Conservation (phyloP, 1,140 invertebrate genomes). For the Neotoxoptera formosana region DNA sequence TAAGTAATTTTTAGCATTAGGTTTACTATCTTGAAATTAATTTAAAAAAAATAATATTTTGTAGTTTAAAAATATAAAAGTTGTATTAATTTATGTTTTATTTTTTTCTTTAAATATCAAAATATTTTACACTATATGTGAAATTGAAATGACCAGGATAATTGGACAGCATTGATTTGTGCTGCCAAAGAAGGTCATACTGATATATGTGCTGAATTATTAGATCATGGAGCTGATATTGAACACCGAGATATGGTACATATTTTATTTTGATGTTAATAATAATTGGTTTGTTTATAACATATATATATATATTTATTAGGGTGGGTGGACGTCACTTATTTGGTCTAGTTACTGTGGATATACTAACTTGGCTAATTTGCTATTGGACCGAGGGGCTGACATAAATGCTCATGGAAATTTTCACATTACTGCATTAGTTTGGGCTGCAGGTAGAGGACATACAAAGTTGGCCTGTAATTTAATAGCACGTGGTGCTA, state of each 20-base stretch:
- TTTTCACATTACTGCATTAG: slow-evolving; percentile 90
- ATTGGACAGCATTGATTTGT: slow-evolving; percentile 90
- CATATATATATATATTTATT: neutral
- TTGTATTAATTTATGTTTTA: neutral
- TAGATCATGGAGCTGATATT: slow-evolving; percentile 86
- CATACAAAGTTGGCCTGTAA: slow-evolving; percentile 84
- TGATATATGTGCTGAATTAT: slow-evolving; percentile 80
- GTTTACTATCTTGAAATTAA: neutral
- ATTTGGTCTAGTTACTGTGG: slow-evolving; percentile 99
- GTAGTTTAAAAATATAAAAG: neutral
- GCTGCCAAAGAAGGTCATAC: slow-evolving; percentile 89
- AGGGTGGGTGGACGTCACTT: slow-evolving; percentile 95
- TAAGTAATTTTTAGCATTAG: slow-evolving; percentile 63
- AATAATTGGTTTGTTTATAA: neutral
- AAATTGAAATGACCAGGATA: slow-evolving; percentile 71
- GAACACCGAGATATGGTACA: slow-evolving; percentile 92
- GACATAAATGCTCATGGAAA: slow-evolving; percentile 96
- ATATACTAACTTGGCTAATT: slow-evolving; percentile 76
- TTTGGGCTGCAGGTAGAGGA: slow-evolving; percentile 94
- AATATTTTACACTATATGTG: slow-evolving; percentile 16
- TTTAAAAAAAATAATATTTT: neutral
- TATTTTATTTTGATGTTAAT: neutral
- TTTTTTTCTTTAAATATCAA: neutral
- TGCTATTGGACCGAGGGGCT: slow-evolving; percentile 87
- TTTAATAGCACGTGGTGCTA: slow-evolving; percentile 84